Percentiles rank a stretch among this genome's conserved stretches.
phyloP scores from a whole-genome alignment of 2,113 vertebrate genomes.

The Melozone crissalis region DNA sequence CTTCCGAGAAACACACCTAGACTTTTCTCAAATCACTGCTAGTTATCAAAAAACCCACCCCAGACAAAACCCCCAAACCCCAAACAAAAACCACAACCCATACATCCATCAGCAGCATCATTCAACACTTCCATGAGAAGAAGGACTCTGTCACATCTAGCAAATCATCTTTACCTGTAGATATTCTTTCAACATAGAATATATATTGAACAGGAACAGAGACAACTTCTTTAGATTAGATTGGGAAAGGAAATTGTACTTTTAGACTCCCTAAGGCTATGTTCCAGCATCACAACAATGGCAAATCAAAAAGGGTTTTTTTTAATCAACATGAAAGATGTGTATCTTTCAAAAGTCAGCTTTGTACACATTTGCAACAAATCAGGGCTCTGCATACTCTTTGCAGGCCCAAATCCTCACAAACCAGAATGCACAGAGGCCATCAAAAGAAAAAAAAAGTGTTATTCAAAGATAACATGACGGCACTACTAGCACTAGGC shows the following conservation, averaged over 20 bases:
- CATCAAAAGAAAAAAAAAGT: neutral
- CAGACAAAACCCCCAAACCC: neutral
- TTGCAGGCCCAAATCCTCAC: neutral
- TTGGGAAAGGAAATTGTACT: neutral
- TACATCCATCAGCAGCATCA: neutral
- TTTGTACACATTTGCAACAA: neutral
- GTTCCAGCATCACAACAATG: neutral
- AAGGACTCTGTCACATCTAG: neutral
- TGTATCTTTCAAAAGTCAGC: neutral
- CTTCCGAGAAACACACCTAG: neutral
- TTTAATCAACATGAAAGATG: neutral
- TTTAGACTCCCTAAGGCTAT: neutral
- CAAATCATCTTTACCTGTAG: neutral
- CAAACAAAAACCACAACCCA: neutral
- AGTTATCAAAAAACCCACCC: neutral
- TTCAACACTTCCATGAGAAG: neutral
- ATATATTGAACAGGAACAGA: neutral
- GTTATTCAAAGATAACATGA: neutral
- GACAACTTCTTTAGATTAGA: neutral
- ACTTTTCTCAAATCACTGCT: neutral
- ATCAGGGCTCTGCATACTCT: neutral
- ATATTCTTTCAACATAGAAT: neutral
- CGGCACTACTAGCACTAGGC: neutral
- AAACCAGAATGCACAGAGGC: neutral
- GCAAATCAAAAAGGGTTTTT: neutral